Percentiles rank a stretch among this genome's conserved stretches.
Evolutionary conservation across 35 echinoderm and acorn worm genomes (phyloP).

Genomic region (Heliocidaris erythrogramma): DNA sequence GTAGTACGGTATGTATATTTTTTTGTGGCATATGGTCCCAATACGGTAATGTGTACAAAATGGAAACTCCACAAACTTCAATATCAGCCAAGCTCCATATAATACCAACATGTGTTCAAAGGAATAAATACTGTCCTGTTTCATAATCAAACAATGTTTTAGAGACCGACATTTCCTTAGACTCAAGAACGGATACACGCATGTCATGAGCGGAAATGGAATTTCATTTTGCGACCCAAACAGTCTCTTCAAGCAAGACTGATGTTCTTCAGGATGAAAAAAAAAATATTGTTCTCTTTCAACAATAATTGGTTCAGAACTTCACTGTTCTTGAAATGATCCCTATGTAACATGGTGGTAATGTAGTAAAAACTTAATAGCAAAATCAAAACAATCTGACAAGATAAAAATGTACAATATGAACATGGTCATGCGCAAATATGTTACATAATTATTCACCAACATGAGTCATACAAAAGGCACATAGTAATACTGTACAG

Average conservation of each 20-base stretch:
- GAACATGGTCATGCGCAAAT: background rate
- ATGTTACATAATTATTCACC: background rate
- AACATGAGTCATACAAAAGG: background rate
- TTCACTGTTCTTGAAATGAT: background rate
- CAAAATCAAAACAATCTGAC: background rate
- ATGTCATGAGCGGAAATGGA: background rate
- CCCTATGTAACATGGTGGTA: background rate
- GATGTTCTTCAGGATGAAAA: too few relatives aligned
- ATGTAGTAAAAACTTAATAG: background rate
- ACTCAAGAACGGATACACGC: background rate
- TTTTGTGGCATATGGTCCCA: background rate
- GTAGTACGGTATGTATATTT: background rate
- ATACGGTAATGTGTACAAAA: background rate
- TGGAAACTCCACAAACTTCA: background rate
- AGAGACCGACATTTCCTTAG: background rate
- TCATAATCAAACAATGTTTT: background rate
- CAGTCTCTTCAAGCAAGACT: too few relatives aligned
- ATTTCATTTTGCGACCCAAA: too few relatives aligned
- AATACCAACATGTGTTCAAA: background rate
- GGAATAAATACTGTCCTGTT: background rate
- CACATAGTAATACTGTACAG: constrained; percentile 11
- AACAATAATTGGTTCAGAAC: background rate
- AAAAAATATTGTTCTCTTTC: background rate
- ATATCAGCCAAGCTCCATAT: background rate
- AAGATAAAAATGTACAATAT: background rate